Evolutionary conservation across 2,113 vertebrate species (phyloP).

Genomic region (Muscicapa adusta): DNA sequence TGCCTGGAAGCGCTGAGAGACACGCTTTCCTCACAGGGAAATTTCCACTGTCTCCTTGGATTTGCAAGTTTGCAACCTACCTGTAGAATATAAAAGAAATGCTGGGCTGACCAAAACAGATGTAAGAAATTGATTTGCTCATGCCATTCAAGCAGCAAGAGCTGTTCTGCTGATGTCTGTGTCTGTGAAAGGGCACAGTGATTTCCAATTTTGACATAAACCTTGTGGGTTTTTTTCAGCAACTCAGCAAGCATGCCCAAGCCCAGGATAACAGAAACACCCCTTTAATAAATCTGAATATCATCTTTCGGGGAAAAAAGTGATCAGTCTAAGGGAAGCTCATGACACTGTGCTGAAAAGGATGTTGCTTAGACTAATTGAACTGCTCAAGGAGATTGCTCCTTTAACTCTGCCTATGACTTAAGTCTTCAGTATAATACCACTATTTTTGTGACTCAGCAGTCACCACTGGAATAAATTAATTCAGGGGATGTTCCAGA

Average conservation of each 20-base stretch:
- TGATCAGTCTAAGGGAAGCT: background rate
- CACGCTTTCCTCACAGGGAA: background rate
- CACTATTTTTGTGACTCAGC: background rate
- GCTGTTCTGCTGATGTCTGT: background rate
- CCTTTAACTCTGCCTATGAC: background rate
- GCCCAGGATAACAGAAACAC: background rate
- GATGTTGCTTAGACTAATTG: background rate
- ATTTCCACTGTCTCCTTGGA: conserved; percentile 9
- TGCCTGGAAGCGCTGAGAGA: conserved; percentile 8
- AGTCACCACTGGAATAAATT: background rate
- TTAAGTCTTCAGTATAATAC: background rate
- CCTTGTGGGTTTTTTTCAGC: background rate
- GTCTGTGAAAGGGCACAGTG: background rate
- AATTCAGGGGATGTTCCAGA: background rate
- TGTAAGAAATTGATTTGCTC: background rate
- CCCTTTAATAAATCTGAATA: background rate
- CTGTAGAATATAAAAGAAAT: background rate
- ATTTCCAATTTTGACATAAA: background rate
- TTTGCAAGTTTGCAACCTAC: conserved; percentile 6
- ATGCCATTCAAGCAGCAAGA: background rate
- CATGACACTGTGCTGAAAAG: background rate
- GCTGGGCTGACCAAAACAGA: background rate
- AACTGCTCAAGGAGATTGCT: background rate
- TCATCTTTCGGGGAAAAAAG: background rate
- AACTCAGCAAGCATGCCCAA: background rate